These are phyloP conservation scores for Litocranius walleri DNA, from an alignment of 2,113 vertebrate genomes.

Conservation along the genomic window DNA sequence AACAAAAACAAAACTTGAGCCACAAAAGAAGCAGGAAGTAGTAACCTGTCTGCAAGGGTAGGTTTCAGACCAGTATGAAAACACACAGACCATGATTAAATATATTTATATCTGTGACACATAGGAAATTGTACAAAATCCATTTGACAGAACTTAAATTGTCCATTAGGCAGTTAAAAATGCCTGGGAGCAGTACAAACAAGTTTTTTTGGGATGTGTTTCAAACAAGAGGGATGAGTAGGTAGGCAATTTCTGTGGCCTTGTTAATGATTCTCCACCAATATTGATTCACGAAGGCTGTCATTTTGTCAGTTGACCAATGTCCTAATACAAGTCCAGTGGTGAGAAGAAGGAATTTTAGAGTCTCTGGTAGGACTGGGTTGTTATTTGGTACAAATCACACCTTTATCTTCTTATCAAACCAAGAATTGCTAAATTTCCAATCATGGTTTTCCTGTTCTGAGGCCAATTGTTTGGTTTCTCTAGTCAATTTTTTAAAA, in stretches of 20 bases:
- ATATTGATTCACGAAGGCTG: neutral
- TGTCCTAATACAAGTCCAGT: neutral
- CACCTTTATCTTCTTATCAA: neutral
- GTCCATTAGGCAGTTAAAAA: neutral
- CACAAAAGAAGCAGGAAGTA: neutral
- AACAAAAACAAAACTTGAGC: neutral
- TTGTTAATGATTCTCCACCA: neutral
- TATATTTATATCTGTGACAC: neutral
- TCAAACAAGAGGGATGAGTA: neutral
- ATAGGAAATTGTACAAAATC: neutral
- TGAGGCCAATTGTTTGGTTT: neutral
- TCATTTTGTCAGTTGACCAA: neutral
- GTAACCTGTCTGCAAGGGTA: neutral
- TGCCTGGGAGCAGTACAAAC: neutral
- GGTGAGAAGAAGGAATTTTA: neutral
- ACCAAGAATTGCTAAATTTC: neutral
- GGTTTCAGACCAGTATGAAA: neutral
- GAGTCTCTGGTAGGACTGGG: neutral
- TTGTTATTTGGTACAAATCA: neutral
- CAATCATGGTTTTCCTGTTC: neutral
- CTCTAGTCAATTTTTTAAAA: neutral
- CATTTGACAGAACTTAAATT: neutral
- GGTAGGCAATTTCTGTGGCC: neutral
- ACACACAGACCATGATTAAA: neutral
- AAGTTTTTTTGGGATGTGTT: neutral